Evolutionary conservation across 2,888 invertebrate species (phyloP), one percentile per base, ranked within the genome.

Genomic region (Eristalis arbustorum): DNA sequence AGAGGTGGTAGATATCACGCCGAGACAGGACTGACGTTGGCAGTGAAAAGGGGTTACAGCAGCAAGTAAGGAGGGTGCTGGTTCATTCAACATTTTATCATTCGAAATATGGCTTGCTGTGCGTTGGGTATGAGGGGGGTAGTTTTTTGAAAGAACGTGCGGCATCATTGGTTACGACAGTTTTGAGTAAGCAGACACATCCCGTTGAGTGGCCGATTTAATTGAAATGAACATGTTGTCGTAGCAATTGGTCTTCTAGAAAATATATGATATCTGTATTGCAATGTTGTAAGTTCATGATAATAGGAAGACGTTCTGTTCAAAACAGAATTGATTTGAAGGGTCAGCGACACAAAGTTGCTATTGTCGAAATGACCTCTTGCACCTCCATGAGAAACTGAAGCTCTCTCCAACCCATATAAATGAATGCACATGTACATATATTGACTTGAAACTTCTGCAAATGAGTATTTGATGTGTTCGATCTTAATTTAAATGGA

Each of bases 131-230:
- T 59, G 34, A 8, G 18, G 0, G 8, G 8, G 1, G 6, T 8
- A 49, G 10, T 10, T 5, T 8, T 49, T 1, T 6, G 18, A n/a
- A 6, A 42, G n/a, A 42, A 42, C 49, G 49, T 3, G 18, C 18
- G 49, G 6, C 49, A 18, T 18, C 49, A 5, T 59, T 62, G 11
- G 66, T 63, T 49, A 64, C 71, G 78, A 14, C 18, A 42, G 59
- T 62, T 57, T 78, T 78, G 42, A 59, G 34, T 73, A 78, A 77
- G 63, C 67, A 82, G 67, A 40, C 68, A 68, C 13, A 34, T 34
- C 28, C 28, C 28, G 37, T 40, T 37, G 69, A 10, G n/a, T 31
- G 31, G 31, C 31, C 6, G 40, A 40, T 40, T 14, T 1, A 14
- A n/a, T n/a, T n/a, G n/a, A 40, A 40, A 40, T 40, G 0, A 11